Percentiles rank a stretch among this genome's conserved stretches.
phyloP scores from a whole-genome alignment of 2,888 invertebrate genomes.

The Chesias legatella region DNA sequence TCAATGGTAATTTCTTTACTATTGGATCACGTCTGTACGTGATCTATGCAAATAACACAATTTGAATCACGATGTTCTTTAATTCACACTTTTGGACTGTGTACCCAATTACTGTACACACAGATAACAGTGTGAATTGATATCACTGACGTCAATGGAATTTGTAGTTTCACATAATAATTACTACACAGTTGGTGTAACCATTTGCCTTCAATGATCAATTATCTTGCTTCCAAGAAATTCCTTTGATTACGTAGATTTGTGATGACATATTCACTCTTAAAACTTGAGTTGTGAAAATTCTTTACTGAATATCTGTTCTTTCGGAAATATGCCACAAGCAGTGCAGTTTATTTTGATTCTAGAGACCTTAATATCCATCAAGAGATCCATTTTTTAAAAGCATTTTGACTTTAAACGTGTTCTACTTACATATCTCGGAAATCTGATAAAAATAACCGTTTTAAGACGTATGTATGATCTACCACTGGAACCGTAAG shows the following conservation, averaged over 20 bases:
- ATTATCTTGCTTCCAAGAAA: too few species aligned
- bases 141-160: slow-evolving; percentile 30
- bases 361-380: too few species aligned
- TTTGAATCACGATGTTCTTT: slow-evolving; percentile 30
- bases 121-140: slow-evolving; percentile 37
- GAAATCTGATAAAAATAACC: slow-evolving; percentile 18
- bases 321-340: too few species aligned
- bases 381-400: too few species aligned
- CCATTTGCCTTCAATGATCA: too few species aligned
- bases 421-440: slow-evolving; percentile 2
- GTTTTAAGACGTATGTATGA: slow-evolving; percentile 8
- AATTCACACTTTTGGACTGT: slow-evolving; percentile 31
- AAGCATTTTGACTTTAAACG: too few species aligned
- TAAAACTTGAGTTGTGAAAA: too few species aligned
- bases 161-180: slow-evolving; percentile 4
- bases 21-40: slow-evolving; percentile 36
- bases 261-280: too few species aligned
- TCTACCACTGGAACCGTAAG: slow-evolving; percentile 12
- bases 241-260: too few species aligned
- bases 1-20: slow-evolving; percentile 20
- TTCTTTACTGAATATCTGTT: too few species aligned
- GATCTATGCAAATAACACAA: slow-evolving; percentile 34
- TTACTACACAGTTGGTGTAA: background rate
- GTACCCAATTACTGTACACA: slow-evolving; percentile 14
- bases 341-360: too few species aligned